A percentile compares a stretch with the other conserved stretches of the same genome.
These are phyloP conservation scores for Trilocha varians DNA, from an alignment of 2,888 invertebrate species.

Conservation along the genomic window DNA sequence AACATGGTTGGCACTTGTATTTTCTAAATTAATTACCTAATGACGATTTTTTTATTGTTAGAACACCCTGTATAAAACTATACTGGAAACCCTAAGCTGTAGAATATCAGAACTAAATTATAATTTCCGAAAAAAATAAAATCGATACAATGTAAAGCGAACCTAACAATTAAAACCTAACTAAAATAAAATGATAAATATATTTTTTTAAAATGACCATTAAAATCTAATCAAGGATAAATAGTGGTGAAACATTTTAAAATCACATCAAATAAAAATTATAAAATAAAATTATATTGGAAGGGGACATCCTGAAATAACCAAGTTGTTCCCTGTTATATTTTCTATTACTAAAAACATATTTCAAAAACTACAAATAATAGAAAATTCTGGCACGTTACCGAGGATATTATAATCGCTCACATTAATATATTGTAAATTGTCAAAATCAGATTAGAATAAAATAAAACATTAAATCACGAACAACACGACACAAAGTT, in stretches of 20 bases:
- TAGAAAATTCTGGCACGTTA: conserved; percentile 68
- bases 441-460: conserved; percentile 32
- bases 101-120: too few species aligned
- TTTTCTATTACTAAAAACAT: conserved; percentile 41
- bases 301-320: conserved; percentile 26
- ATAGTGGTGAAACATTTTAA: conserved; percentile 58
- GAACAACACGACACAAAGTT: conserved; percentile 36
- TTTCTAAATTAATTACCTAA: too few species aligned
- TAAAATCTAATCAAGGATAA: conserved; percentile 62
- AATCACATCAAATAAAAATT: conserved; percentile 51
- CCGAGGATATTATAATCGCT: conserved; percentile 39
- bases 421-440: conserved; percentile 36
- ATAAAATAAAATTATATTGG: conserved; percentile 20
- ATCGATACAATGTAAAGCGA: conserved; percentile 40
- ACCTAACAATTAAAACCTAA: conserved; percentile 55
- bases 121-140: conserved; percentile 41
- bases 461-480: conserved; percentile 48
- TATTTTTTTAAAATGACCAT: conserved; percentile 60
- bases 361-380: conserved; percentile 56
- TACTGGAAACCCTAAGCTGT: too few species aligned
- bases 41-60: too few species aligned
- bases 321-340: conserved; percentile 44
- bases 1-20: too few species aligned
- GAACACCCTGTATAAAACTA: too few species aligned
- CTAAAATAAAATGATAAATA: conserved; percentile 65